A percentile compares a stretch with the other conserved stretches of the same genome.
These are phyloP conservation scores for Eremophila alpestris DNA, from an alignment of 2,797 vertebrate species.

Conservation along the genomic window DNA sequence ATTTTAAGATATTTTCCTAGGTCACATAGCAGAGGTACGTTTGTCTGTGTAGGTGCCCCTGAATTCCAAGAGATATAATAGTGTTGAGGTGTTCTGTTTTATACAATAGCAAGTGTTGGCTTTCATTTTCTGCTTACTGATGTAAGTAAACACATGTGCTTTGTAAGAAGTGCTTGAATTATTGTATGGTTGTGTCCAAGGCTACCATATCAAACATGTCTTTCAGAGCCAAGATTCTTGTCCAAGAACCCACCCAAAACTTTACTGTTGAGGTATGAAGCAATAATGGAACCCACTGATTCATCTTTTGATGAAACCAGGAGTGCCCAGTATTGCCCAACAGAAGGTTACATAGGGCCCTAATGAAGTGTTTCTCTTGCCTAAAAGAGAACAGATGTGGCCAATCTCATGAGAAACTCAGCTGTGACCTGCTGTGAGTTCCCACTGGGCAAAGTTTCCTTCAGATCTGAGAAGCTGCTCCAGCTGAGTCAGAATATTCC, in stretches of 20 bases:
- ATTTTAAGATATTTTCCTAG: not conserved
- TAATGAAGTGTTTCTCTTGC: conserved; percentile 51
- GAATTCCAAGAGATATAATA: not conserved
- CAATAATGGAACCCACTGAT: conserved; percentile 50
- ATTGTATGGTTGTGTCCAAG: conserved; percentile 7
- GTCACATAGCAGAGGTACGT: fast-evolving
- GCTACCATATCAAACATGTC: not conserved
- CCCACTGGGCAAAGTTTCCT: conserved; percentile 2
- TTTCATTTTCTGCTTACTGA: conserved; percentile 6
- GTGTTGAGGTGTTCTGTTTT: not conserved
- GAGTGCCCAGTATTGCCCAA: conserved; percentile 61
- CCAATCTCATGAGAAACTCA: conserved; percentile 49
- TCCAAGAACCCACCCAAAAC: conserved; percentile 45
- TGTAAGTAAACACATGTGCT: not conserved
- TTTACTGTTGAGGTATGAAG: conserved; percentile 49
- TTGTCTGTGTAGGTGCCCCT: not conserved
- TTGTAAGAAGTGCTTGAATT: not conserved
- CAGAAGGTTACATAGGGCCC: conserved; percentile 3
- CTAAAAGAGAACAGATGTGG: conserved; percentile 63
- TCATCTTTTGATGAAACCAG: conserved; percentile 52
- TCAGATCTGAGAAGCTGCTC: not conserved
- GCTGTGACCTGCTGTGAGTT: conserved; percentile 48
- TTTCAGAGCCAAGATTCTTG: conserved; percentile 6
- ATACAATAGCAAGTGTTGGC: not conserved
- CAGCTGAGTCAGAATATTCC: conserved; percentile 40